Conservation (phyloP, 1,140 invertebrate species). For the Bombus superbus region DNA sequence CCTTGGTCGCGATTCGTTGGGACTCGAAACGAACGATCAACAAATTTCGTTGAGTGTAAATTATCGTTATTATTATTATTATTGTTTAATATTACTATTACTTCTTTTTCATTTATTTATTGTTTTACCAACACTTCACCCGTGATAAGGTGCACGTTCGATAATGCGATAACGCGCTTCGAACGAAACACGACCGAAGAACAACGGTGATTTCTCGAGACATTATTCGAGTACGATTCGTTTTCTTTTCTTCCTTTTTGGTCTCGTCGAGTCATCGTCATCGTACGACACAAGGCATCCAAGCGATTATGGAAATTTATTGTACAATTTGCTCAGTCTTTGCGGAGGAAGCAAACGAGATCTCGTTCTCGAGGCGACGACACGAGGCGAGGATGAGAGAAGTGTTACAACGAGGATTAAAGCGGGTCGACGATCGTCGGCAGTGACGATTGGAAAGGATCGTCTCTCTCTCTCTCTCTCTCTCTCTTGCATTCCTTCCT, state of each 20-base stretch:
- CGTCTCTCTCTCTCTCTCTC: constrained; percentile 16
- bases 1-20: constrained; percentile 20
- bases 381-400: not conserved
- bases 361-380: constrained; percentile 32
- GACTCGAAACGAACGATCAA: constrained; percentile 9
- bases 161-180: not conserved
- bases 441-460: constrained; percentile 47
- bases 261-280: constrained; percentile 59
- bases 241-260: constrained; percentile 14
- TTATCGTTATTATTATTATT: not conserved
- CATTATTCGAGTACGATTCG: not conserved
- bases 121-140: not conserved
- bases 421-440: constrained; percentile 30
- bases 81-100: constrained; percentile 16
- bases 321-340: constrained; percentile 63
- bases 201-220: not conserved
- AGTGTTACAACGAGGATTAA: not conserved
- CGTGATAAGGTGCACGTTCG: not conserved
- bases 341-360: constrained; percentile 51
- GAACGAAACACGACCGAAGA: not conserved
- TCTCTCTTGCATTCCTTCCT: not conserved
- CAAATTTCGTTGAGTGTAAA: constrained; percentile 21
- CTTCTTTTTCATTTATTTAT: not conserved
- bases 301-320: constrained; percentile 48
- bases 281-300: constrained; percentile 51